Evolutionary conservation across 2,888 invertebrate genomes (phyloP), one percentile per base, ranked within the genome.

Genomic region (Bombylius discolor): DNA sequence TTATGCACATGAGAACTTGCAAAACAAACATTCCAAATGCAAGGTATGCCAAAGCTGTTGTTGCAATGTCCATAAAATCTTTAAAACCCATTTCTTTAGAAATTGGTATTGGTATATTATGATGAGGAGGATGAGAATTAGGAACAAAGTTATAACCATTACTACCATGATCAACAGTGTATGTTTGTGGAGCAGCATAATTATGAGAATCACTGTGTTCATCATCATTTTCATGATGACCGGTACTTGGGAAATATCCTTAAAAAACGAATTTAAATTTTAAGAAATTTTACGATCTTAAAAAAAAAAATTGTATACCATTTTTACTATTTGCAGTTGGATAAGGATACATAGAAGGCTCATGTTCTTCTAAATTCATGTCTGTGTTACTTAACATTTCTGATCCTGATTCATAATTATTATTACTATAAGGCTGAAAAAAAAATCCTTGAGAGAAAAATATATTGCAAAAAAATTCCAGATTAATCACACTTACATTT

Each of bases 1-100:
- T 72, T 23, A 87, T 82, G 66, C 86, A 85, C 83, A 89, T 84
- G 9, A 89, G 76, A 13, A 89, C 81, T 69, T 90, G 88, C 49
- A 89, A 76, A 13, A 87, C 76, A 64, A 90, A 90, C 76, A 88
- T 81, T 39, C 87, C 87, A 64, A 90, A 90, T 0, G 89, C 85
- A 11, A 89, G 70, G 66, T 86, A 89, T 0, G 89, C 89, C 45
- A 90, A 77, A 0, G 88, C 88, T 0, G 89, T 89, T 33, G 89
- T 75, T 0, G 88, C 87, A 58, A 89, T 82, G 59, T 90, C 89
- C 63, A 88, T 87, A 46, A 90, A 78, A 63, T 89, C 85, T 13
- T 58, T 58, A 7, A 58, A 52, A 23, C 53, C 58, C 14, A 58
- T 14, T 13, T 58, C 53, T 47, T 55, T 58, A 1, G 23, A 23